These are phyloP conservation scores for Disparrhopalites patrizii DNA, from an alignment of 2,888 invertebrate species.

Conservation along the genomic window DNA sequence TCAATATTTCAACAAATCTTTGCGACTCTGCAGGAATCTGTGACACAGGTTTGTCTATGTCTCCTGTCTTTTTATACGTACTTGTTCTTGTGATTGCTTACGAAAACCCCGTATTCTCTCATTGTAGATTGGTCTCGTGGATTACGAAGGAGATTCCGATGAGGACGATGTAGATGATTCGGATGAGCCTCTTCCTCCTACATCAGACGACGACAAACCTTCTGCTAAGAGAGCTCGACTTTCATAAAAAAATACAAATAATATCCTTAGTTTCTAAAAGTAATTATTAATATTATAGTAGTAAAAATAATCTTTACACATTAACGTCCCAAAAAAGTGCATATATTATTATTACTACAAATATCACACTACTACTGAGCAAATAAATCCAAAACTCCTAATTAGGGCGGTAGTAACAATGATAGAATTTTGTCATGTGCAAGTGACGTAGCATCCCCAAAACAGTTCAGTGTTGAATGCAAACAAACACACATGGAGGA, in stretches of 20 bases:
- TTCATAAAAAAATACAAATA: slow-evolving; percentile 61
- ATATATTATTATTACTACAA: too few relatives aligned
- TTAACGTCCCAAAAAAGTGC: too few relatives aligned
- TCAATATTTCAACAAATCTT: slow-evolving; percentile 49
- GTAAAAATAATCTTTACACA: neutral
- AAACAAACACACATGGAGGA: too few relatives aligned
- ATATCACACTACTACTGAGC: too few relatives aligned
- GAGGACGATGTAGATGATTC: slow-evolving; percentile 55
- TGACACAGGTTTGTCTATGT: slow-evolving; percentile 48
- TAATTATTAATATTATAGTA: neutral
- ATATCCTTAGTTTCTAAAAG: neutral
- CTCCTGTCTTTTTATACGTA: slow-evolving; percentile 15
- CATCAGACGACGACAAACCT: slow-evolving; percentile 54
- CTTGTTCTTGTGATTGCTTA: slow-evolving; percentile 15
- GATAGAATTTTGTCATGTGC: neutral
- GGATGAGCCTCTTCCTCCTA: slow-evolving; percentile 33
- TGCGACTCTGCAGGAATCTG: slow-evolving; percentile 49
- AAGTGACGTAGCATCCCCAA: too few relatives aligned
- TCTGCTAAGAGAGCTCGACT: slow-evolving; percentile 70
- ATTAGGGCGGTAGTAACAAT: neutral
- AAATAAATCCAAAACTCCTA: neutral
- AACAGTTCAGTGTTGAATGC: too few relatives aligned
- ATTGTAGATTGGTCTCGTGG: slow-evolving; percentile 75
- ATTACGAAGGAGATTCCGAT: slow-evolving; percentile 96
- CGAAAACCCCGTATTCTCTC: slow-evolving; percentile 37